phyloP scores from a whole-genome alignment of 2,797 vertebrate species.

The Chelon labrosus region DNA sequence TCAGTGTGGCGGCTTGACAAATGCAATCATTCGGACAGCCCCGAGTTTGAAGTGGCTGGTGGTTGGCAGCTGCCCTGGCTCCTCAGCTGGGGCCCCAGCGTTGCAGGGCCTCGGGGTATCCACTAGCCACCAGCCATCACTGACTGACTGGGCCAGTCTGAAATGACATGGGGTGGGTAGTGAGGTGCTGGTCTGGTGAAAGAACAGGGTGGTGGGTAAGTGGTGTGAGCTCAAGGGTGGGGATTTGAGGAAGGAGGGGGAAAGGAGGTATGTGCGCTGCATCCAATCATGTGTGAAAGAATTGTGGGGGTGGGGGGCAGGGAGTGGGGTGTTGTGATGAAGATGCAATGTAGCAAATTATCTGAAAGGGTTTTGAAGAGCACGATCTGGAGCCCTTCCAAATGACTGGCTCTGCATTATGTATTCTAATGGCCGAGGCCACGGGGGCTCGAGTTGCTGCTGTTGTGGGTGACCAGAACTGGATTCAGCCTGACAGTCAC shows the following conservation, averaged over 20 bases:
- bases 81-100: constrained; percentile 83
- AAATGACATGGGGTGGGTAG: constrained; percentile 53
- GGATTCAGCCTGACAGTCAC: constrained; percentile 38
- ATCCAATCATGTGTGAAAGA: constrained; percentile 54
- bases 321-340: constrained; percentile 17
- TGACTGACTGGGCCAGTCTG: constrained; percentile 61
- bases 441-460: constrained; percentile 53
- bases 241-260: constrained; percentile 36
- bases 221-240: constrained; percentile 68
- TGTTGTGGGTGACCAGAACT: constrained; percentile 62
- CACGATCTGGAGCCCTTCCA: constrained; percentile 84
- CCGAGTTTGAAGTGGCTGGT: constrained; percentile 81
- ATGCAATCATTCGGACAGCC: constrained; percentile 85
- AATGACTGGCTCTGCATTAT: constrained; percentile 81
- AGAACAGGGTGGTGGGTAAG: constrained; percentile 37
- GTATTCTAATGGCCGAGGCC: constrained; percentile 75
- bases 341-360: constrained; percentile 71
- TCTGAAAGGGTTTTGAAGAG: constrained; percentile 82
- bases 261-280: constrained; percentile 31
- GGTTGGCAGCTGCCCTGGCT: constrained; percentile 87
- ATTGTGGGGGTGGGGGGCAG: constrained; percentile 5
- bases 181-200: constrained; percentile 42
- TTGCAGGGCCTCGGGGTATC: constrained; percentile 71
- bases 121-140: constrained; percentile 65
- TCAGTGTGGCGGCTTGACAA: constrained; percentile 88